Base-by-base conservation (phyloP, 2,113 vertebrate genomes). In the Apus apus region DNA sequence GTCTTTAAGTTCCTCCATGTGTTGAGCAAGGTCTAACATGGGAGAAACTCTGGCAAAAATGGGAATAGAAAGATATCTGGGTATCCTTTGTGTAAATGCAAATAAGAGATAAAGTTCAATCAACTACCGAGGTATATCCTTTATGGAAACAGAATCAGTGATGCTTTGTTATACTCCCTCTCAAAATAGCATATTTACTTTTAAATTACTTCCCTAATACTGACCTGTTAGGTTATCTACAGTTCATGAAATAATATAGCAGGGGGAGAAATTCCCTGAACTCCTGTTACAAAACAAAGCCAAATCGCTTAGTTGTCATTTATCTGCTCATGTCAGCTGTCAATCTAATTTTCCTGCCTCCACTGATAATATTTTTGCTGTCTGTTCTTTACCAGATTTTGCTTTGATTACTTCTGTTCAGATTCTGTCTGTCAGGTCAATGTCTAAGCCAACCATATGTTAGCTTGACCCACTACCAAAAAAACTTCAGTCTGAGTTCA, bases 361-460 rank as follows among this genome's bases (percentile, higher is more conserved):
- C 82, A 78, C 85, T 95, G 89, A 95, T 97, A 93, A 78, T 94
- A 90, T 95, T 96, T 95, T 91, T 88, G 12, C 85, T 97, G 91
- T 95, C 94, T 94, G 79, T 75, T 97, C 85, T 87, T 94, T 91
- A 96, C 95, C 97, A 97, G 93, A 96, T 96, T 96, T 97, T 93
- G 85, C 97, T 97, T 97, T 94, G 94, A 97, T 97, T 95, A 79
- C 93, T 94, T 92, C 91, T 95, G 79, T 93, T 95, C 87, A 72
- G 85, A 95, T 90, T 95, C 95, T 96, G 85, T 94, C 94, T 96
- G 64, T 93, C 85, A 96, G 97, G 66, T 77, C 78, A 90, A 64
- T 72, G 61, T 95, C 79, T 97, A 91, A 94, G 73, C 89, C 29
- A 2, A 93, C 97, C 96, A 97, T 97, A 97, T 97, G 96, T 85